A percentile compares a stretch with the other conserved stretches of the same genome.
phyloP scores from a whole-genome alignment of 2,888 invertebrate genomes.

The Andrena dorsata region DNA sequence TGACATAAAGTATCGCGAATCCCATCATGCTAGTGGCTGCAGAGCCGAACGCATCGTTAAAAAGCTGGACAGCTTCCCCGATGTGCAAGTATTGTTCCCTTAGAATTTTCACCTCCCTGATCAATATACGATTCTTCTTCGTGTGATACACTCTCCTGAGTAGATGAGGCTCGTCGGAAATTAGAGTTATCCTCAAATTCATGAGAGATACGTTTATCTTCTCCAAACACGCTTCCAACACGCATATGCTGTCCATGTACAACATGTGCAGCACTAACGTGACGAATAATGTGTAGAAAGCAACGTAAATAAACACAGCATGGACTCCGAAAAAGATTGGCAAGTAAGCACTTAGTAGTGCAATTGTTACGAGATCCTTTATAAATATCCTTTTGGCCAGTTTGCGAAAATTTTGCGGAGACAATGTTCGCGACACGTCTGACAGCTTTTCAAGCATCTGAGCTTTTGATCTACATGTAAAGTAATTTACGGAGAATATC shows the following conservation, averaged over 20 bases:
- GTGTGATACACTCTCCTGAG: conserved; percentile 77
- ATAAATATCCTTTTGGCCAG: conserved; percentile 64
- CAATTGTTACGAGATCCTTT: conserved; percentile 68
- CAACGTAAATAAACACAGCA: too few species aligned
- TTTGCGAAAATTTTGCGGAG: conserved; percentile 53
- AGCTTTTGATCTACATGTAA: conserved; percentile 49
- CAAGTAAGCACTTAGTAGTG: conserved; percentile 61
- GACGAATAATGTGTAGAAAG: conserved; percentile 15
- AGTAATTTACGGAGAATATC: conserved; percentile 57
- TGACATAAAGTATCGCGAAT: conserved; percentile 74
- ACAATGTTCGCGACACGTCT: conserved; percentile 61
- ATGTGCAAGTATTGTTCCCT: conserved; percentile 74
- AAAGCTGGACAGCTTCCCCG: conserved; percentile 67
- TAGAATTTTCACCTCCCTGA: conserved; percentile 71
- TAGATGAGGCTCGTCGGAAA: conserved; percentile 75
- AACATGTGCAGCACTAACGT: conserved; percentile 69
- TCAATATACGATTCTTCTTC: conserved; percentile 71
- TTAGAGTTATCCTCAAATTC: conserved; percentile 62
- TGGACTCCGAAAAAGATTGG: conserved; percentile 24
- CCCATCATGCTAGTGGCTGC: conserved; percentile 71
- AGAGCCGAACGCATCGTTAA: conserved; percentile 73
- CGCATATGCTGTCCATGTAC: conserved; percentile 73
- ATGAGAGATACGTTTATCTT: conserved; percentile 70
- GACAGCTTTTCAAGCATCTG: conserved; percentile 61
- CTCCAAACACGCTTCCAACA: conserved; percentile 72